phyloP scores from a whole-genome alignment of 2,113 vertebrate genomes.

The Aegypius monachus region DNA sequence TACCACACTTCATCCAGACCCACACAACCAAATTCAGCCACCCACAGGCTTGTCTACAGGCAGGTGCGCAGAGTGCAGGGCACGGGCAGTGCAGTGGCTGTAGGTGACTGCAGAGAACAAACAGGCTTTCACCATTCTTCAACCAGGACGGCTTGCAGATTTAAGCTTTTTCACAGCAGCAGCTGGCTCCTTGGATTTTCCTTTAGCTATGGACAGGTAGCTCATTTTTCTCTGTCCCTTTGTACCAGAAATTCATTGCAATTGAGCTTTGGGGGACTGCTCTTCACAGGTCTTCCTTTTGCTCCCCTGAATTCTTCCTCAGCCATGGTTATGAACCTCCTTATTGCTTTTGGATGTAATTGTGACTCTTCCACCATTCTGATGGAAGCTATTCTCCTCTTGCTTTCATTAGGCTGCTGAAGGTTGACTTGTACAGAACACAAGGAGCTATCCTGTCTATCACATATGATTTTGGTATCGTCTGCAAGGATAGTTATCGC shows the following conservation, averaged over 20 bases:
- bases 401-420: background rate
- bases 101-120: background rate
- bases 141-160: background rate
- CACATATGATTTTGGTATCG: background rate
- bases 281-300: background rate
- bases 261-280: background rate
- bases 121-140: background rate
- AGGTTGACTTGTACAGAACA: background rate
- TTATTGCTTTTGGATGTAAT: background rate
- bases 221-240: background rate
- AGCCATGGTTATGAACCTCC: background rate
- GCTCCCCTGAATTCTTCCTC: background rate
- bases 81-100: background rate
- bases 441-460: background rate
- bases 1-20: background rate
- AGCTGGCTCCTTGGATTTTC: background rate
- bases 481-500: background rate
- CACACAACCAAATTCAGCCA: accelerated
- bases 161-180: background rate
- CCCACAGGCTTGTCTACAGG: accelerated
- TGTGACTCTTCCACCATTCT: background rate
- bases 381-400: background rate
- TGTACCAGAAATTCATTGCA: background rate
- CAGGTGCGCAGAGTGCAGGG: accelerated
- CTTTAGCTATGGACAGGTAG: background rate